phyloP scores from a whole-genome alignment of 2,888 invertebrate species.

The Agonopterix heracliana region DNA sequence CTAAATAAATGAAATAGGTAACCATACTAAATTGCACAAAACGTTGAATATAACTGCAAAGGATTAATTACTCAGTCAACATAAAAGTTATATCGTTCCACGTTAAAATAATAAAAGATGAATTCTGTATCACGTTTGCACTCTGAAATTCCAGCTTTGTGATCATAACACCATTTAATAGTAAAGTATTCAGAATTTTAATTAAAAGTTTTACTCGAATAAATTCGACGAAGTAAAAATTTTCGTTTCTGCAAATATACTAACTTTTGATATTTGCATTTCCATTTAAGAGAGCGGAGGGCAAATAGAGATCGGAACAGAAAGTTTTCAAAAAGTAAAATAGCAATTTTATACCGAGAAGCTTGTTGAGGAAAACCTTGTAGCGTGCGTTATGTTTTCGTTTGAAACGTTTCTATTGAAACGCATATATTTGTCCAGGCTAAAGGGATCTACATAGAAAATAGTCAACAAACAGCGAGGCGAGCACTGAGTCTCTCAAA shows the following conservation, averaged over 20 bases:
- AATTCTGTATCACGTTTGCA: too few species aligned
- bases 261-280: neutral
- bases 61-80: too few species aligned
- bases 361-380: neutral
- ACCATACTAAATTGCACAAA: too few species aligned
- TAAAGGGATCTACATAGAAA: constrained; percentile 30
- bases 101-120: too few species aligned
- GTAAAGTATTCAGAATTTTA: neutral
- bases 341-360: neutral
- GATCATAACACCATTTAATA: neutral
- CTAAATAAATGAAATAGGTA: too few species aligned
- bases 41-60: too few species aligned
- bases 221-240: neutral
- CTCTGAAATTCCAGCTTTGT: too few species aligned
- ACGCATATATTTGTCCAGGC: constrained; percentile 28
- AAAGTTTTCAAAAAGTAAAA: neutral
- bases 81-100: too few species aligned
- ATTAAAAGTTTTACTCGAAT: neutral
- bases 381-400: constrained; percentile 27
- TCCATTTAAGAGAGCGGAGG: neutral
- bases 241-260: neutral
- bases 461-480: constrained; percentile 29
- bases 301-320: neutral
- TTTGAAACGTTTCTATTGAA: constrained; percentile 21
- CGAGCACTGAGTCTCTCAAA: constrained; percentile 28